Evolutionary conservation across 2,888 invertebrate genomes (phyloP).

Genomic region (Apamea epomidion): DNA sequence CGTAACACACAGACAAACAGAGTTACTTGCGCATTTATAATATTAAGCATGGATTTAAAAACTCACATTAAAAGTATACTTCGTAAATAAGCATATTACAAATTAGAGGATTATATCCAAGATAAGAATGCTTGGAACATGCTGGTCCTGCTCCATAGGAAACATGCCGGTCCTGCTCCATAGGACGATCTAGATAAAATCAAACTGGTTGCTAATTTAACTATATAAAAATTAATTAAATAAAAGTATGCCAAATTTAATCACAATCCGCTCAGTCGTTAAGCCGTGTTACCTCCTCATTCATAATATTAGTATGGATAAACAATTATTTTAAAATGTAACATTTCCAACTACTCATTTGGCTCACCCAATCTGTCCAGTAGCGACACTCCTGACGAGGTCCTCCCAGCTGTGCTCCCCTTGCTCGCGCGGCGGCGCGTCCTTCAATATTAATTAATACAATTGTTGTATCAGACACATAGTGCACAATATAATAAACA

Average conservation of each 20-base stretch:
- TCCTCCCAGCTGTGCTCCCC: conserved; percentile 78
- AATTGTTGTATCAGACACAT: not conserved
- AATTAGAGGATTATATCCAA: not conserved
- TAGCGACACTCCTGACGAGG: conserved; percentile 74
- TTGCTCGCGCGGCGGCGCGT: conserved; percentile 84
- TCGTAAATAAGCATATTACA: not conserved
- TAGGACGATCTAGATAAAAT: not conserved
- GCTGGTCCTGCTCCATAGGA: not conserved
- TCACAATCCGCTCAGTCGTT: not conserved
- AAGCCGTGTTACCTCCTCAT: not conserved
- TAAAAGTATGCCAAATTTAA: not conserved
- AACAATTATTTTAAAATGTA: not conserved
- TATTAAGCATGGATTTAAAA: not conserved
- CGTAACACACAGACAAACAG: too few relatives aligned
- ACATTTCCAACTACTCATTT: not conserved
- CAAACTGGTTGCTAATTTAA: not conserved
- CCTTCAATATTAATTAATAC: conserved; percentile 72
- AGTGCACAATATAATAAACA: not conserved
- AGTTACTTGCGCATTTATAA: too few relatives aligned
- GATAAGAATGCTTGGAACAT: not conserved
- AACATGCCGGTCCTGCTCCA: not conserved
- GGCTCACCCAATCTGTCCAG: conserved; percentile 86
- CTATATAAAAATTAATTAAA: not conserved
- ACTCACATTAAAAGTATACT: not conserved
- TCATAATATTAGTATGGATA: not conserved